These are phyloP conservation scores for Eristalinus aeneus DNA, from an alignment of 2,888 invertebrate species.

Conservation along the genomic window DNA sequence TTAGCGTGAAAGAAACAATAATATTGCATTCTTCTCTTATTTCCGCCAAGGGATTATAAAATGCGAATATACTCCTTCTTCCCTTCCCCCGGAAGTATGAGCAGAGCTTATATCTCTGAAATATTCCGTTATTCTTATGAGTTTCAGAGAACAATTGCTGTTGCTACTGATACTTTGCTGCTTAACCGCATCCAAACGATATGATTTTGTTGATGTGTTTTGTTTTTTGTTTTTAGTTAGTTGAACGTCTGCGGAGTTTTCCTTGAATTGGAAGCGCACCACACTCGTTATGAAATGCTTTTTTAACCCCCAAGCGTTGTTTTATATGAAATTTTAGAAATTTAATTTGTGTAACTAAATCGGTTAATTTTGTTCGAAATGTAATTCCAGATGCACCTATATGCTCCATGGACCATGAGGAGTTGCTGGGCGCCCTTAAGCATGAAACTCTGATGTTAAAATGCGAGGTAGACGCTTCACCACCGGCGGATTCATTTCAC, in stretches of 20 bases:
- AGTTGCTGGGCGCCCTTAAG: conserved; percentile 92
- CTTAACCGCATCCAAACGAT: neutral
- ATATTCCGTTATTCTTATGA: neutral
- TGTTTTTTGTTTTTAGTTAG: neutral
- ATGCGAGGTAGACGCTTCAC: conserved; percentile 94
- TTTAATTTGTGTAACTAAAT: conserved; percentile 48
- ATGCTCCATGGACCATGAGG: conserved; percentile 89
- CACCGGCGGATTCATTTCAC: conserved; percentile 91
- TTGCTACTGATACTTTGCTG: neutral
- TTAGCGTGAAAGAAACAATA: conserved; percentile 11
- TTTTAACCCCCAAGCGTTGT: neutral
- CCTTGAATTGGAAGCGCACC: neutral
- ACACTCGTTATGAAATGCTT: neutral
- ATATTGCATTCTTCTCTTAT: conserved; percentile 34
- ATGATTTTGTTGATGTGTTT: too few species aligned
- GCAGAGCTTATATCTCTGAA: neutral
- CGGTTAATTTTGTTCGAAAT: conserved; percentile 27
- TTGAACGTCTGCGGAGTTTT: neutral
- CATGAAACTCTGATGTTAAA: conserved; percentile 92
- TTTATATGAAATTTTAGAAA: conserved; percentile 11
- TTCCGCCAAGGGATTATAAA: conserved; percentile 50
- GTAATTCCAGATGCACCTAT: conserved; percentile 83
- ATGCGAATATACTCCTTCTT: neutral
- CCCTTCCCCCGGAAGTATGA: neutral
- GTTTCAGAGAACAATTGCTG: neutral